These are phyloP conservation scores for Myopa tessellatipennis DNA, from an alignment of 2,888 invertebrate genomes.

Conservation along the genomic window DNA sequence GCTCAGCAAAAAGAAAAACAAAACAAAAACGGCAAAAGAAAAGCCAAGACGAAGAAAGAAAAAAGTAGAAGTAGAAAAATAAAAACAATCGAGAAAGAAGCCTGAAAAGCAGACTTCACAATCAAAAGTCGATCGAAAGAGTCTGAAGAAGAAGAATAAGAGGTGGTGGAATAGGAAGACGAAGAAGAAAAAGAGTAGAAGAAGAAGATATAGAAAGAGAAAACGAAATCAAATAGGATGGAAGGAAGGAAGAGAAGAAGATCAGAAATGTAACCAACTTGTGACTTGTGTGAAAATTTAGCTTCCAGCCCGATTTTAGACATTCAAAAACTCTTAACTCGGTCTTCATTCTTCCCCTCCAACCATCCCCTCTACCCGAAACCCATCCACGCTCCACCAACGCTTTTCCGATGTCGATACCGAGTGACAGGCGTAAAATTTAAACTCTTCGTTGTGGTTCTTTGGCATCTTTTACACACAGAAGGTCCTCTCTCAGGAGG, in stretches of 20 bases:
- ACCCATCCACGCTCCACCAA: neutral
- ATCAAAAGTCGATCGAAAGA: neutral
- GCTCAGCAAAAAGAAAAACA: neutral
- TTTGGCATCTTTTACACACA: too few relatives aligned
- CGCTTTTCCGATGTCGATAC: neutral
- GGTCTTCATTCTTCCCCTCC: neutral
- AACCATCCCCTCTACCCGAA: neutral
- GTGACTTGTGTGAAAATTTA: neutral
- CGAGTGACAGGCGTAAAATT: conserved; percentile 18
- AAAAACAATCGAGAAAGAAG: too few relatives aligned
- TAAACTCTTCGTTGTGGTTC: neutral
- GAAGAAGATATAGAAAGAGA: too few relatives aligned
- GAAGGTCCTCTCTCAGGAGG: too few relatives aligned
- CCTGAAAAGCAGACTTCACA: neutral
- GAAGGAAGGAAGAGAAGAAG: too few relatives aligned
- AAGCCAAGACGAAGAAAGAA: neutral
- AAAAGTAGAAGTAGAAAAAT: neutral
- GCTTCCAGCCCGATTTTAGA: neutral
- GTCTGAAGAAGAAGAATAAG: neutral
- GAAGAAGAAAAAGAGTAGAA: neutral
- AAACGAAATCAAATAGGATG: too few relatives aligned
- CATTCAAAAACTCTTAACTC: neutral
- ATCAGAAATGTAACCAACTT: neutral
- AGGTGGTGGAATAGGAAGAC: neutral
- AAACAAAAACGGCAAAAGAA: neutral